These are phyloP conservation scores for Orcinus orca DNA, from an alignment of 2,113 vertebrate genomes.

Conservation along the genomic window DNA sequence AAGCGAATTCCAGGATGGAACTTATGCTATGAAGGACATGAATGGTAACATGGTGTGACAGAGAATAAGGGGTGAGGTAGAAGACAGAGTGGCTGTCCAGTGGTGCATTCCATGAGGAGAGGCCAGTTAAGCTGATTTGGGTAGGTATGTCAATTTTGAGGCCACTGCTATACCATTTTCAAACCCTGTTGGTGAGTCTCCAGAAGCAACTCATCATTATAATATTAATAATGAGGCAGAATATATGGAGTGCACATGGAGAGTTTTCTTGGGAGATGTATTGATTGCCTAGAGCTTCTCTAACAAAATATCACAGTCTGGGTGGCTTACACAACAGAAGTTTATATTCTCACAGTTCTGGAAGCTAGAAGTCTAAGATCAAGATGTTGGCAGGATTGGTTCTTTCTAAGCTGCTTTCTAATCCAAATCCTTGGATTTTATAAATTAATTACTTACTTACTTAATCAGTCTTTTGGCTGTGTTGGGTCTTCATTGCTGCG, in stretches of 20 bases:
- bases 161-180: not conserved
- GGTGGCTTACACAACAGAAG: not conserved
- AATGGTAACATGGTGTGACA: not conserved
- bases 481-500: too few species aligned
- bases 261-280: not conserved
- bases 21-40: rapidly evolving
- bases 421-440: too few species aligned
- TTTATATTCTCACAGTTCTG: not conserved
- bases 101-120: rapidly evolving
- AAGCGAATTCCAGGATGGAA: not conserved
- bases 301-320: not conserved
- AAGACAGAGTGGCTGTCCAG: not conserved
- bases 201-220: not conserved
- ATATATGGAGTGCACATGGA: not conserved
- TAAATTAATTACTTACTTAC: too few species aligned
- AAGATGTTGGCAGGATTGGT: not conserved
- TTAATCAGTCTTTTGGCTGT: too few species aligned
- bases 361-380: not conserved
- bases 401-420: not conserved
- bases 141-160: not conserved
- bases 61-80: not conserved
- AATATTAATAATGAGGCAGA: not conserved
- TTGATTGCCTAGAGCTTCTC: not conserved
- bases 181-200: not conserved
- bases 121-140: not conserved